Conservation (phyloP, 2,797 vertebrate species). For the Poeciliopsis presidionis region DNA sequence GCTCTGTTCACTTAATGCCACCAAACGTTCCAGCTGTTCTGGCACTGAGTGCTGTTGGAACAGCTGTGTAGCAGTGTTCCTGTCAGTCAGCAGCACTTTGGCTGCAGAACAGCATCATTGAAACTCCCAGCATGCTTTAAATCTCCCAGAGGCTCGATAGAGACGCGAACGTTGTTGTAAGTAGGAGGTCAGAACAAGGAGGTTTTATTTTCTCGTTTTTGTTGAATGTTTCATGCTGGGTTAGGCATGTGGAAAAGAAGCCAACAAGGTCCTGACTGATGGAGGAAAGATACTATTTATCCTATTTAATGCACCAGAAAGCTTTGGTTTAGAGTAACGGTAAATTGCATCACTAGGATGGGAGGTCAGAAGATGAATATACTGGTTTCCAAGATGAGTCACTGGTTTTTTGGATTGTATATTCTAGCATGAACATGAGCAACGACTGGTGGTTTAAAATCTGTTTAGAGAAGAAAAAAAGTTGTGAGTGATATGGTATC, state of each 20-base stretch:
- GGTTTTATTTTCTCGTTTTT: neutral
- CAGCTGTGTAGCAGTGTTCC: slow-evolving; percentile 72
- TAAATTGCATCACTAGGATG: neutral
- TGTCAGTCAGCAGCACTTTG: slow-evolving; percentile 64
- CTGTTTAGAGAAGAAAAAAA: neutral
- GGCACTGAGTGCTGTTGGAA: slow-evolving; percentile 61
- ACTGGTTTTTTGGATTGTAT: neutral
- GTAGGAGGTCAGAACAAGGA: slow-evolving; percentile 31
- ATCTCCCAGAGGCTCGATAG: slow-evolving; percentile 48
- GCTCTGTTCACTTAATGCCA: slow-evolving; percentile 77
- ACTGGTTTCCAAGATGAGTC: neutral
- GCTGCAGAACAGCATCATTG: slow-evolving; percentile 71
- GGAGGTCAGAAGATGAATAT: neutral
- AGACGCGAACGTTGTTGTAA: slow-evolving; percentile 46
- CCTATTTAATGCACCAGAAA: neutral
- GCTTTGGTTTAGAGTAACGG: neutral
- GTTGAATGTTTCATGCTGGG: neutral
- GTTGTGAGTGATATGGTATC: neutral
- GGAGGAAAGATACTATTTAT: neutral
- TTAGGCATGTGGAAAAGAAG: neutral
- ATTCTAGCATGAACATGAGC: neutral
- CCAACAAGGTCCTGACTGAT: neutral
- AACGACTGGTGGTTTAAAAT: neutral
- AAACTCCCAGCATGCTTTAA: slow-evolving; percentile 63
- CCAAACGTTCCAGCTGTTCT: slow-evolving; percentile 88